Percentiles rank a stretch among this genome's conserved stretches.
Conservation (phyloP, 2,113 vertebrate species). For the Heterocephalus glaber region DNA sequence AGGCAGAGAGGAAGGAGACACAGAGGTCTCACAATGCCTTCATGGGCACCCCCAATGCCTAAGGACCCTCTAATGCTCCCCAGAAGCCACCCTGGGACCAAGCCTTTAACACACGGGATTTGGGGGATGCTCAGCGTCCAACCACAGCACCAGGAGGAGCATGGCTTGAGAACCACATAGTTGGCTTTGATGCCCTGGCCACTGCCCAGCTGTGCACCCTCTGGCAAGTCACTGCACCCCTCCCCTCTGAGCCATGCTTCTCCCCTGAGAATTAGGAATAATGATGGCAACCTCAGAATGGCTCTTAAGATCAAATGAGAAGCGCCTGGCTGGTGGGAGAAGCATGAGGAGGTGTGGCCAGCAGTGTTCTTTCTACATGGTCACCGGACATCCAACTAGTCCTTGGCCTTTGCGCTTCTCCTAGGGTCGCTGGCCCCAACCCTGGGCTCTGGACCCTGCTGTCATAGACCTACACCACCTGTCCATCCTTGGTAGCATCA, state of each 20-base stretch:
- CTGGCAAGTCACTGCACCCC: background rate
- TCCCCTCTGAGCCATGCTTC: background rate
- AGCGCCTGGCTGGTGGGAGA: background rate
- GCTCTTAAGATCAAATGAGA: background rate
- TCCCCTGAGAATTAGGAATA: background rate
- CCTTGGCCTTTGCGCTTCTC: background rate
- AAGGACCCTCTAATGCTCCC: background rate
- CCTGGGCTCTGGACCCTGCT: background rate
- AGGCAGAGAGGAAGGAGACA: background rate
- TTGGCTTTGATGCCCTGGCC: background rate
- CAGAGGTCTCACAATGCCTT: background rate
- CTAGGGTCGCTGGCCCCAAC: background rate
- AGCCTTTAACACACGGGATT: too few relatives aligned
- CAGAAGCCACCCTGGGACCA: background rate
- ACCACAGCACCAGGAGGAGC: background rate
- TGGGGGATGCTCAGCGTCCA: too few relatives aligned
- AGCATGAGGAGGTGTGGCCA: background rate
- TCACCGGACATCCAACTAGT: too few relatives aligned
- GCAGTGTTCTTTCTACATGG: background rate
- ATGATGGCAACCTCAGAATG: background rate
- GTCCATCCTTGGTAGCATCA: background rate
- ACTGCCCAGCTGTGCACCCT: background rate
- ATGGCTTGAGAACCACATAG: background rate
- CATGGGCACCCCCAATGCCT: background rate
- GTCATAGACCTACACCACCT: accelerated